Conservation (phyloP, 1,140 invertebrate species). For the Sitophilus oryzae region DNA sequence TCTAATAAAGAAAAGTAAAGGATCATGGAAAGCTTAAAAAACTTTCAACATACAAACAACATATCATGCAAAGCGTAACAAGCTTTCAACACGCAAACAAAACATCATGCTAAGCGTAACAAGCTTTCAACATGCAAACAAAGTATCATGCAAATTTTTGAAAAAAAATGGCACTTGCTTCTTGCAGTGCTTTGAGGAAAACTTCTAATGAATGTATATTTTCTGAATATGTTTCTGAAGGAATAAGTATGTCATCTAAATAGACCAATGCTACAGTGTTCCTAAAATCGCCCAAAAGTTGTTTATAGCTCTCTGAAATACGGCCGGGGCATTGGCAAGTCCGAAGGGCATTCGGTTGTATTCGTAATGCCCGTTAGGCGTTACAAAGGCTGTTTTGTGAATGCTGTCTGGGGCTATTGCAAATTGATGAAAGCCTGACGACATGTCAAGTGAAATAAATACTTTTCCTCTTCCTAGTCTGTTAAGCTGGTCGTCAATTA, state of each 20-base stretch:
- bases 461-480: constrained; percentile 22
- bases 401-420: constrained; percentile 37
- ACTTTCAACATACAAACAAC: too few species aligned
- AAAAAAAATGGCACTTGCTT: too few species aligned
- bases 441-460: constrained; percentile 35
- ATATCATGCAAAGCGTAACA: too few species aligned
- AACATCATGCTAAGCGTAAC: too few species aligned
- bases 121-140: too few species aligned
- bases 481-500: constrained; percentile 41
- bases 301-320: constrained; percentile 37
- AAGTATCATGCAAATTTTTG: too few species aligned
- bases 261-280: constrained; percentile 20
- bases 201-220: too few species aligned
- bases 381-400: constrained; percentile 34
- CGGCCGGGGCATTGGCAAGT: constrained; percentile 41
- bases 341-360: constrained; percentile 37
- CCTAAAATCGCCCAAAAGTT: constrained; percentile 3
- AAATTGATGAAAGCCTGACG: constrained; percentile 32
- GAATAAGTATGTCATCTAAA: constrained; percentile 24
- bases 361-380: constrained; percentile 33
- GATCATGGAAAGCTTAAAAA: too few species aligned
- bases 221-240: too few species aligned
- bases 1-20: too few species aligned
- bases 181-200: too few species aligned
- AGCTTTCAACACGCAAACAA: too few species aligned